These are phyloP conservation scores for Perizoma affinitatum DNA, from an alignment of 2,888 invertebrate species.

Conservation along the genomic window DNA sequence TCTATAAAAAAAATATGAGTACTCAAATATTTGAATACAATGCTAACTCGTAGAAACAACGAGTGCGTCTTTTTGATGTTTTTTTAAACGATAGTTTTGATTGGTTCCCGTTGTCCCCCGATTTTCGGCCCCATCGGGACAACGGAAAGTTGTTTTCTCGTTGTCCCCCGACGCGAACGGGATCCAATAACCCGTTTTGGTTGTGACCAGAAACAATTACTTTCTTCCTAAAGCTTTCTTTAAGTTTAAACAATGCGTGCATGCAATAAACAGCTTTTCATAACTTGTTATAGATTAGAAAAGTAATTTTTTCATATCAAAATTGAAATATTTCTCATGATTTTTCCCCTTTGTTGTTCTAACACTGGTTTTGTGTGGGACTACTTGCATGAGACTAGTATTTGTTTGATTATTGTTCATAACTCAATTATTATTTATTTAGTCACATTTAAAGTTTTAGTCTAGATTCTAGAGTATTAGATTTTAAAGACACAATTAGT, in stretches of 20 bases:
- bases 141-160: too few species aligned
- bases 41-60: neutral
- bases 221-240: neutral
- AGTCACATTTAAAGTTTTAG: neutral
- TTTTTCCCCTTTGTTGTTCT: constrained; percentile 18
- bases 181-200: too few species aligned
- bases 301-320: neutral
- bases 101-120: too few species aligned
- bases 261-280: constrained; percentile 12
- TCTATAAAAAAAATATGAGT: neutral
- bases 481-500: neutral
- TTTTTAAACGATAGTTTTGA: neutral
- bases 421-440: neutral
- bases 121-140: too few species aligned
- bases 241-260: constrained; percentile 3
- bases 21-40: neutral
- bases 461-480: neutral
- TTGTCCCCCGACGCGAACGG: too few species aligned
- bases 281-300: neutral
- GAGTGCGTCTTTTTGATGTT: neutral
- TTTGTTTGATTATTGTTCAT: constrained; percentile 14
- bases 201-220: too few species aligned
- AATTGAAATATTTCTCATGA: neutral
- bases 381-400: constrained; percentile 36
- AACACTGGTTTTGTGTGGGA: constrained; percentile 31